Evolutionary conservation across 2,888 invertebrate species (phyloP).

Genomic region (Coelopa pilipes): DNA sequence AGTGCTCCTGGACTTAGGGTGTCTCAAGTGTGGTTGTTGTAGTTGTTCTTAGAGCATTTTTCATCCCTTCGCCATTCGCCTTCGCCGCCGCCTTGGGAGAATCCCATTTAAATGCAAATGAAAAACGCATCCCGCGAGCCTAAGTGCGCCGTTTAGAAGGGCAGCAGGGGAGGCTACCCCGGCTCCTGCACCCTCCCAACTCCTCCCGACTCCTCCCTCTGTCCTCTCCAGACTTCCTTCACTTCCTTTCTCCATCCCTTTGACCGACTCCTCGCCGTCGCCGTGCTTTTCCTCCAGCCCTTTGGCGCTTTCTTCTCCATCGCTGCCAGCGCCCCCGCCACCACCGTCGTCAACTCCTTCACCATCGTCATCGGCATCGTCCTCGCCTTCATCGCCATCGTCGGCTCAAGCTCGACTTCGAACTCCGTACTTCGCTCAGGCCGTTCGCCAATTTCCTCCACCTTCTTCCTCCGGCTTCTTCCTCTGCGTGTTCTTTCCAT

Average conservation of each 20-base stretch:
- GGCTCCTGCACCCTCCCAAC: no score
- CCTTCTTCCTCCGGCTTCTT: no score
- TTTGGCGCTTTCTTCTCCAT: neutral
- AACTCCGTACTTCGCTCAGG: no score
- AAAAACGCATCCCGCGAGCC: conserved; percentile 7
- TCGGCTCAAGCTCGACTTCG: neutral
- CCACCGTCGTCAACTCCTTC: neutral
- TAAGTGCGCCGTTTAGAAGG: conserved; percentile 9
- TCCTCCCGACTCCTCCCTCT: neutral
- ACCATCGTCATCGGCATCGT: neutral
- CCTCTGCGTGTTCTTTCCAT: no score
- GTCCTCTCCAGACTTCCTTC: neutral
- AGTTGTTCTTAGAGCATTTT: neutral
- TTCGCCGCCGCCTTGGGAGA: neutral
- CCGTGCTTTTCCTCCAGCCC: neutral
- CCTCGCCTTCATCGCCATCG: neutral
- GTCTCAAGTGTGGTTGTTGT: no score
- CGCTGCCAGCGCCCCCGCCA: neutral
- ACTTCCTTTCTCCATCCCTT: neutral
- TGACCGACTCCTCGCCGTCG: neutral
- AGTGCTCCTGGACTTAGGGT: no score
- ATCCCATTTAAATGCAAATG: conserved; percentile 26
- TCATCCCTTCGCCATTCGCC: neutral
- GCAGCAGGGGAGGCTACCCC: neutral
- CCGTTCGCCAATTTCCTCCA: no score